A percentile compares a stretch with the other conserved stretches of the same genome.
These are phyloP conservation scores for Digitonthophagus gazella DNA, from an alignment of 2,888 invertebrate genomes.

Conservation along the genomic window DNA sequence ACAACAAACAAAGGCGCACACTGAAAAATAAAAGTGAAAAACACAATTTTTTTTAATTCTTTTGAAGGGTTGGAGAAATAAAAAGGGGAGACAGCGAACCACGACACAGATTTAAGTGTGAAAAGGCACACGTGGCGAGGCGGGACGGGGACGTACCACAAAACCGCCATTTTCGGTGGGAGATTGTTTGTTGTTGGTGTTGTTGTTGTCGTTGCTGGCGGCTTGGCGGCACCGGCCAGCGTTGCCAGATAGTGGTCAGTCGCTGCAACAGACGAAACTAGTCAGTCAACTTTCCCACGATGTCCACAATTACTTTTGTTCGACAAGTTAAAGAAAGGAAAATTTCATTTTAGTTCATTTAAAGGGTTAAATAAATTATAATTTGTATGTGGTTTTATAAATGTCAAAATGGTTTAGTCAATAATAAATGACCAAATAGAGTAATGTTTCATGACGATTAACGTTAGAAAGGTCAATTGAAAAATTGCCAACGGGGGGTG, in stretches of 20 bases:
- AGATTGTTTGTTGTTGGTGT: constrained; percentile 23
- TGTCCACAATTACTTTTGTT: constrained; percentile 1
- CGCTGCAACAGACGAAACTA: constrained; percentile 52
- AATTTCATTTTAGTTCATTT: too few species aligned
- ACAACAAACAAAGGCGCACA: constrained; percentile 16
- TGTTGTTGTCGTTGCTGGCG: constrained; percentile 28
- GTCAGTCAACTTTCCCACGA: constrained; percentile 35
- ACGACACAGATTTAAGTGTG: constrained; percentile 30
- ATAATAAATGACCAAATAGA: too few species aligned
- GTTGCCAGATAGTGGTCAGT: constrained; percentile 53
- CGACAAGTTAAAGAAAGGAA: background rate
- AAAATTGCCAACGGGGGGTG: background rate
- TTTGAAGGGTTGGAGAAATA: background rate
- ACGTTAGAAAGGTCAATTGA: background rate
- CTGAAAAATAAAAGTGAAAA: constrained; percentile 15
- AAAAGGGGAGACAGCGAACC: constrained; percentile 21
- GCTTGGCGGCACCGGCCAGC: constrained; percentile 50
- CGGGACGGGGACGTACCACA: constrained; percentile 50
- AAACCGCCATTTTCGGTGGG: constrained; percentile 51
- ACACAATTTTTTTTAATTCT: background rate
- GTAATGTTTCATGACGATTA: too few species aligned
- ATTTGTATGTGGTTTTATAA: too few species aligned
- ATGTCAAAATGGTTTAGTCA: too few species aligned
- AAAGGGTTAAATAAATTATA: too few species aligned
- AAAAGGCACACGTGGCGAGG: constrained; percentile 32